A percentile compares a stretch with the other conserved stretches of the same genome.
Conservation (phyloP, 1,140 invertebrate species). For the Zaprionus nigranus region DNA sequence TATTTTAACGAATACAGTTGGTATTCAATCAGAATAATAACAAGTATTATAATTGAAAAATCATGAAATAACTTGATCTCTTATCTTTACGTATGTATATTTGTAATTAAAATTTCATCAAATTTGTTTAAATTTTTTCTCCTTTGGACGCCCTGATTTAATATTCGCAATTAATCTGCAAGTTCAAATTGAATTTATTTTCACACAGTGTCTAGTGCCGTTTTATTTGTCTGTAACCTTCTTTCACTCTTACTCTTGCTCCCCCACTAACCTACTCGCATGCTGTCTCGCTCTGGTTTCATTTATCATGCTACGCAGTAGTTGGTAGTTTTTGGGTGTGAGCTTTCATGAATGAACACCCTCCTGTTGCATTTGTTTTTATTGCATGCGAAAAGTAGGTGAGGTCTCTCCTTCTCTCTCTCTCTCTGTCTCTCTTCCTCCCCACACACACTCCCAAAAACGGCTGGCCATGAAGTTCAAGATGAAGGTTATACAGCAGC, state of each 20-base stretch:
- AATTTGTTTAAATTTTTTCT: not conserved
- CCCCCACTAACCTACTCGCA: not conserved
- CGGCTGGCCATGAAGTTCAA: constrained; percentile 71
- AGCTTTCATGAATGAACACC: constrained; percentile 77
- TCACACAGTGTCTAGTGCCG: not conserved
- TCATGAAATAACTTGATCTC: too few relatives aligned
- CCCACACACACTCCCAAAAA: constrained; percentile 4
- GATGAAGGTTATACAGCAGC: constrained; percentile 73
- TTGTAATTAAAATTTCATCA: not conserved
- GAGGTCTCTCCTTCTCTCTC: constrained; percentile 9
- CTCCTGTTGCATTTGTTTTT: constrained; percentile 82
- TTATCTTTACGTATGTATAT: too few relatives aligned
- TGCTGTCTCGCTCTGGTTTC: not conserved
- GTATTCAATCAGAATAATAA: too few relatives aligned
- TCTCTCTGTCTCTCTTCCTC: not conserved
- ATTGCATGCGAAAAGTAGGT: constrained; percentile 48
- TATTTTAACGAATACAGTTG: too few relatives aligned
- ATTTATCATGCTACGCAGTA: constrained; percentile 30
- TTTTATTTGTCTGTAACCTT: not conserved
- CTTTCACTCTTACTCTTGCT: not conserved
- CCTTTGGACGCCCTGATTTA: constrained; percentile 1
- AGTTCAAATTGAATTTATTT: constrained; percentile 31
- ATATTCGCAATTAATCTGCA: constrained; percentile 19
- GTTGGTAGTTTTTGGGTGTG: constrained; percentile 40
- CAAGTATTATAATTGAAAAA: too few relatives aligned